Conservation (phyloP, 2,888 invertebrate genomes). For the Meliscaeva auricollis region DNA sequence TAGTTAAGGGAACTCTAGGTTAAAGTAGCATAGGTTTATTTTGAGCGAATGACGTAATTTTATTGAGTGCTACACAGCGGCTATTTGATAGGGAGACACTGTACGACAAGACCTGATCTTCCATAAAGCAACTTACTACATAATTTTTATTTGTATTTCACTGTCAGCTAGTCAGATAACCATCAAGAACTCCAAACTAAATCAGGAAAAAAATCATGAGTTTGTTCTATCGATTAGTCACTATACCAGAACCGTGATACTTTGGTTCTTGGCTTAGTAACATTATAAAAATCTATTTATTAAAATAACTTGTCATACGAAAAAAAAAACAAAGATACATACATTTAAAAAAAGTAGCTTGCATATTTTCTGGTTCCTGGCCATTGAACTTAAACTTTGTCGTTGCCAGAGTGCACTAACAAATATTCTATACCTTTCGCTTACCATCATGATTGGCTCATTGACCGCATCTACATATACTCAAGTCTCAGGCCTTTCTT, state of each 20-base stretch:
- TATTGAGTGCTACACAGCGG: background rate
- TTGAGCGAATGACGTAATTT: slow-evolving; percentile 67
- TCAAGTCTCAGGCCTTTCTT: too few relatives aligned
- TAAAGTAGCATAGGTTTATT: slow-evolving; percentile 53
- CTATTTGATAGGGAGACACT: background rate
- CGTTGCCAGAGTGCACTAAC: background rate
- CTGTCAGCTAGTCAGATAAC: background rate
- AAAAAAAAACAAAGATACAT: background rate
- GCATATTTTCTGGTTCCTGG: background rate
- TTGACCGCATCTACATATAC: background rate
- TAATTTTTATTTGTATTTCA: slow-evolving; percentile 3
- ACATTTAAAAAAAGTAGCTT: background rate
- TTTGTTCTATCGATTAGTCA: slow-evolving; percentile 43
- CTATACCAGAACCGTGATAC: background rate
- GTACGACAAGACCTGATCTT: slow-evolving; percentile 4
- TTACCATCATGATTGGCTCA: background rate
- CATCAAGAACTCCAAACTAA: background rate
- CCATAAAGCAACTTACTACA: background rate
- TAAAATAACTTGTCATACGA: slow-evolving; percentile 13
- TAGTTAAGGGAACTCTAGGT: slow-evolving; percentile 20
- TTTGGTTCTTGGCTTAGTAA: background rate
- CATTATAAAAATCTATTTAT: slow-evolving; percentile 20
- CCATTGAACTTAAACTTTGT: slow-evolving; percentile 27
- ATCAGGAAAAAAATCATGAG: slow-evolving; percentile 15
- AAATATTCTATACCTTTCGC: background rate